Conservation (phyloP, 2,797 vertebrate species). For the Alca torda region DNA sequence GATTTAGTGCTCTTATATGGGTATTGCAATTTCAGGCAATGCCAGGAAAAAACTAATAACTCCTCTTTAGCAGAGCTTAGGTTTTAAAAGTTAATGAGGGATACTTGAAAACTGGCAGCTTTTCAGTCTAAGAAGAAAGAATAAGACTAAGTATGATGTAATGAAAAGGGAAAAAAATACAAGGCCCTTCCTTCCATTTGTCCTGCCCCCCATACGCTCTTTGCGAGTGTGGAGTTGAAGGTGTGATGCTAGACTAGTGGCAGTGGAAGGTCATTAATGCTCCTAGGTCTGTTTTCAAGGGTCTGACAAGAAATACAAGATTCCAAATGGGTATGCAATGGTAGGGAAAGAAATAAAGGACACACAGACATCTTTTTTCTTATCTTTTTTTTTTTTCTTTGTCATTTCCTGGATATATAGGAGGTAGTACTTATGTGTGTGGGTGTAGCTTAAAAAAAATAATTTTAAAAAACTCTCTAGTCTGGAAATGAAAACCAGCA, state of each 20-base stretch:
- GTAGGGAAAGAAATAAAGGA: not conserved
- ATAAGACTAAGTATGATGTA: not conserved
- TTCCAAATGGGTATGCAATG: not conserved
- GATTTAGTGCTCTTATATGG: conserved; percentile 28
- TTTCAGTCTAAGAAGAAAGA: conserved; percentile 34
- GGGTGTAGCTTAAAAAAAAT: conserved; percentile 39
- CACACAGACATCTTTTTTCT: not conserved
- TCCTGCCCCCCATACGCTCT: not conserved
- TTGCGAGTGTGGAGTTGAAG: not conserved
- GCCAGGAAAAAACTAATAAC: conserved; percentile 68
- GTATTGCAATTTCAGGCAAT: conserved; percentile 26
- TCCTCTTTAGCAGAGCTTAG: conserved; percentile 49
- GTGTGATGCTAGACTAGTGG: not conserved
- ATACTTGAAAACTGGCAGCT: conserved; percentile 65
- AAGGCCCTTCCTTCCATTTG: not conserved
- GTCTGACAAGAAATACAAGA: not conserved
- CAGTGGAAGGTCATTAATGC: not conserved
- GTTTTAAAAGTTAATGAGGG: conserved; percentile 68
- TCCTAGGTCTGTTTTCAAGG: not conserved
- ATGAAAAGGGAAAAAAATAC: not conserved
- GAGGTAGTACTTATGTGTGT: not conserved
- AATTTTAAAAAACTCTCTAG: not conserved
- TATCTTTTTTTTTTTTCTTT: not conserved
- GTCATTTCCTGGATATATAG: conserved; percentile 26
- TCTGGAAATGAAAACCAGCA: conserved; percentile 58